Evolutionary conservation across 2,888 invertebrate genomes (phyloP), one percentile per base, ranked within the genome.

Genomic region (Tinea semifulvella): DNA sequence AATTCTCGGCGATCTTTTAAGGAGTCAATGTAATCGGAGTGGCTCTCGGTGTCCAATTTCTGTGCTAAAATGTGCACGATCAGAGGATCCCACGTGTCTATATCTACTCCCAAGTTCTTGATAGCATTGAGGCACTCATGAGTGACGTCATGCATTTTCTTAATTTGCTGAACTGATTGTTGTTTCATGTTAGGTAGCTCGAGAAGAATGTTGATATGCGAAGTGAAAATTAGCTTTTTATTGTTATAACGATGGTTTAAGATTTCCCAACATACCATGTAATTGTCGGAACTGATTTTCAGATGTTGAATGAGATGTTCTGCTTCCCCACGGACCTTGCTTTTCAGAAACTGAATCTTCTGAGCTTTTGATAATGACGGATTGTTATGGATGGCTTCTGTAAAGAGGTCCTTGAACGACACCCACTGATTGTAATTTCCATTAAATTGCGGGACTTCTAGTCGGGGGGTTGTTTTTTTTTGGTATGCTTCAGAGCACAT

Each of bases 291-390:
- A 36, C 47, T 52, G 13, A 53, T 50, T 11, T n/a, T 14, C 1
- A 53, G 43, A 49, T 56, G 54, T 17, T 52, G 52, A 3, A 56
- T 49, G 4, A 56, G 38, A 26, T 38, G 44, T 28, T 54, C 55
- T n/a, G 54, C 51, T 42, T 55, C 55, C 1, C 53, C 52, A 18
- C 39, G 35, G 2, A 54, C 25, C 35, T 49, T 53, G 2, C 44
- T 19, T 27, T 53, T 54, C 1, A 54, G 44, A 47, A 47, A 49
- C 14, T 51, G 51, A 53, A 56, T 53, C 36, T 54, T 56, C 39
- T 54, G 56, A 0, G 53, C 47, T 1, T 48, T 50, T 8, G 42
- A 42, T 8, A 54, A 19, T 0, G 49, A 46, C 2, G 38, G 27
- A 25, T 53, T 53, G 10, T 47, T 49, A 31, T 53, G 53, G 8